phyloP scores from a whole-genome alignment of 2,888 invertebrate species.

The Hyposoter dolosus region DNA sequence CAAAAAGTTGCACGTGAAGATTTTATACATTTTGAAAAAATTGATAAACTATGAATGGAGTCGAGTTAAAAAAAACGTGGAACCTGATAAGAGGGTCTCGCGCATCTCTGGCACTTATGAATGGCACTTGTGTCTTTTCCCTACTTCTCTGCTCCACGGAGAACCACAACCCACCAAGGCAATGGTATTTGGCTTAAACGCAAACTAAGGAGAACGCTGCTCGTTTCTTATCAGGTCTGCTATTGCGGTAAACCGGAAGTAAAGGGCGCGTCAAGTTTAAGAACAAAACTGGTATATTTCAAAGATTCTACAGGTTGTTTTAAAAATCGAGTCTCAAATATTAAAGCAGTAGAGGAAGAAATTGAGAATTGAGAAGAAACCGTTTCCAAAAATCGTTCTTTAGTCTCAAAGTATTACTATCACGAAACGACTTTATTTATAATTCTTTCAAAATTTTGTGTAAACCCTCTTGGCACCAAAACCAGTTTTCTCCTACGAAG shows the following conservation, averaged over 20 bases:
- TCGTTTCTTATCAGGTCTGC: constrained; percentile 55
- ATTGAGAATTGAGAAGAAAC: not conserved
- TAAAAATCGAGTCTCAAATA: not conserved
- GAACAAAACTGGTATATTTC: constrained; percentile 43
- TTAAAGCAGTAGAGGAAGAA: not conserved
- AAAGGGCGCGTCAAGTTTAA: constrained; percentile 59
- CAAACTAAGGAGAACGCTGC: constrained; percentile 17
- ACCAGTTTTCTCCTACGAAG: no score
- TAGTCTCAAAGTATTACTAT: no score
- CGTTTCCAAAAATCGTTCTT: no score
- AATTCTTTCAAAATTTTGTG: no score
- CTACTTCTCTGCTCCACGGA: constrained; percentile 25
- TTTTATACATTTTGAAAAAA: not conserved
- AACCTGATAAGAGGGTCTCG: constrained; percentile 39
- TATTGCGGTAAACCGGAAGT: constrained; percentile 57
- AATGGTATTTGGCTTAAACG: constrained; percentile 3
- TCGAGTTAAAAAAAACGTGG: not conserved
- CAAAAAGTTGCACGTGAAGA: not conserved
- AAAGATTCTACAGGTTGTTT: constrained; percentile 2
- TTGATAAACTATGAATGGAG: constrained; percentile 12
- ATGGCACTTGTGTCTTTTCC: constrained; percentile 56
- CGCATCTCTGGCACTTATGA: constrained; percentile 45
- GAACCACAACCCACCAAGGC: constrained; percentile 26
- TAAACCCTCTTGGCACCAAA: no score
- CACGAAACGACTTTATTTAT: no score